Evolutionary conservation across 1,140 invertebrate genomes (phyloP), one percentile per base, ranked within the genome.

Genomic region (Daktulosphaira vitifoliae): DNA sequence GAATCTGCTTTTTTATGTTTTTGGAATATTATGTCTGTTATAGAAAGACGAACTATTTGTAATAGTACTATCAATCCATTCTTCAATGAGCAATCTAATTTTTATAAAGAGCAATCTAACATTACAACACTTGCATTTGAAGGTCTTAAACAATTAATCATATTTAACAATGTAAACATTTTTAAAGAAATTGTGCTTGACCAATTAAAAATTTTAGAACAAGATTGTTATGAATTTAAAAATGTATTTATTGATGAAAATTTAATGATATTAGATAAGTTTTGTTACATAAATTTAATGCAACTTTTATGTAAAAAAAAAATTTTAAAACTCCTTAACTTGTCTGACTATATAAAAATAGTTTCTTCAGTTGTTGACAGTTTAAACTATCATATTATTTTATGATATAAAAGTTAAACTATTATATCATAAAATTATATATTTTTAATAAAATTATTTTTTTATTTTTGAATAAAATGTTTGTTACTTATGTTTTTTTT

Each of bases 1-100:
- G 29, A 22, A 13, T 8, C 44, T 29, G 42, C 42, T 20, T 62
- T 62, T 48, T 46, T 11, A 25, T 62, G 56, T 62, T 62, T 48
- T 62, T 62, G 56, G 56, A 15, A 62, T 1, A 2, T 33, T 9
- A 46, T 62, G 18, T 62, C 25, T 3, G 6, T 46, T 0, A 48
- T 62, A 29, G 44, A 62, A 46, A 1, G 26, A 29, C 39, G 56
- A 4, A 48, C 23, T 15, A 16, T 46, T 15, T 20, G 20, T n/a
- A 25, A 62, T 48, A 25, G 46, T 20, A 48, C 25, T 3, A 48
- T 62, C 2, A 62, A 62, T 62, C 56, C 56, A 33, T 62, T 62
- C 18, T 62, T 62, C 46, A 62, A 62, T 33, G 56, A 62, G 8
- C 56, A 62, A 25, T 62, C 56, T 0, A 62, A 62, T 48, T n/a